Percentiles rank a stretch among this genome's conserved stretches.
Conservation (phyloP, 2,797 vertebrate species). For the Sternarchorhynchus goeldii region DNA sequence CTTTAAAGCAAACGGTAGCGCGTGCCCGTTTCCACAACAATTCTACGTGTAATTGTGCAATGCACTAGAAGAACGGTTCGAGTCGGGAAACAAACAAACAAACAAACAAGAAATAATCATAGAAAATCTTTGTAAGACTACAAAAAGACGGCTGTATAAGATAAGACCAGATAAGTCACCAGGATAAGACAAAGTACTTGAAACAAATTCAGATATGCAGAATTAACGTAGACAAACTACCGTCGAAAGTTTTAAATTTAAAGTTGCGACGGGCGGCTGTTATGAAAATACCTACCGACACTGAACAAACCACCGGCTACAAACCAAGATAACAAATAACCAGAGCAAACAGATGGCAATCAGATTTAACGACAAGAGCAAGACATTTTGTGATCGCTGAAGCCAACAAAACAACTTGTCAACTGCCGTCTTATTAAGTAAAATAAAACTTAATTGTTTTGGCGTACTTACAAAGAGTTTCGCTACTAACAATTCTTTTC, state of each 20-base stretch:
- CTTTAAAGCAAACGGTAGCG: neutral
- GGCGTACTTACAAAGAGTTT: neutral
- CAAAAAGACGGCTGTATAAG: too few species aligned
- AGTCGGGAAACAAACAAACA: neutral
- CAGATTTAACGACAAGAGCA: neutral
- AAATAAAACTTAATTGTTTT: neutral
- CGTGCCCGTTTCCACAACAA: too few species aligned
- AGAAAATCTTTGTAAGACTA: too few species aligned
- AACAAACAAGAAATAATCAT: neutral
- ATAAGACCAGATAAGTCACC: too few species aligned
- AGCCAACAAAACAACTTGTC: neutral
- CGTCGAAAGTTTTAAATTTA: too few species aligned
- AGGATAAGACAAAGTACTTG: neutral
- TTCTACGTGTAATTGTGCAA: neutral
- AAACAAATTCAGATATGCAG: neutral
- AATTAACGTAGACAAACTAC: too few species aligned
- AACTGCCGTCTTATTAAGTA: neutral
- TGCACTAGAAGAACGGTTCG: neutral
- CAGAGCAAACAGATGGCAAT: slow-evolving; percentile 1
- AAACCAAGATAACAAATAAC: neutral
- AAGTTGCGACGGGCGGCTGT: too few species aligned
- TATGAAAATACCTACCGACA: neutral
- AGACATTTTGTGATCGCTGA: neutral
- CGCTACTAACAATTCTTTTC: neutral
- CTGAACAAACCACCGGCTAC: neutral